Percentiles rank a stretch among this genome's conserved stretches.
These are phyloP conservation scores for Otis tarda DNA, from an alignment of 2,113 vertebrate genomes.

Conservation along the genomic window DNA sequence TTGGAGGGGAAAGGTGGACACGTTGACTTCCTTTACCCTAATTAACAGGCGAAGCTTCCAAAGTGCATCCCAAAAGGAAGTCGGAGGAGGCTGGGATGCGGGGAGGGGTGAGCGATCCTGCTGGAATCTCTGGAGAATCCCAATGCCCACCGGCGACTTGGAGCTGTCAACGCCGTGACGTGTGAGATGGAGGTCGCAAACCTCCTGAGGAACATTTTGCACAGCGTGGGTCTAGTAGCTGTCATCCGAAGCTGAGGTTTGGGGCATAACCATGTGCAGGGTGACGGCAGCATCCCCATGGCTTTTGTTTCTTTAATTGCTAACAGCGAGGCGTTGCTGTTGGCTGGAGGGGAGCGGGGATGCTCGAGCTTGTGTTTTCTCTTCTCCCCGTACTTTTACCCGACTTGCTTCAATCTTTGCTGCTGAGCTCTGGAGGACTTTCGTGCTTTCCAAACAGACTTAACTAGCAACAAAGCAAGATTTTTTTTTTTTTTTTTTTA, in stretches of 20 bases:
- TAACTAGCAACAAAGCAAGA: neutral
- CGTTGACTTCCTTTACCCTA: neutral
- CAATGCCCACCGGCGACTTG: neutral
- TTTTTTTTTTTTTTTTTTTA: too few species aligned
- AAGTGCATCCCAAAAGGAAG: neutral
- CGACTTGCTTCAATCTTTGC: neutral
- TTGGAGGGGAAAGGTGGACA: neutral
- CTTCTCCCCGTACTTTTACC: neutral
- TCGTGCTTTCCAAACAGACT: neutral
- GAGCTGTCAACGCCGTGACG: neutral
- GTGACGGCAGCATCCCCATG: neutral
- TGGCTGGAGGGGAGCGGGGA: neutral
- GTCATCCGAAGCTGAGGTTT: neutral
- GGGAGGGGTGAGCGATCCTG: neutral
- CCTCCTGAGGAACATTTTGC: neutral
- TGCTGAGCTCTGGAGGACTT: neutral
- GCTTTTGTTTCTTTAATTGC: conserved; percentile 43
- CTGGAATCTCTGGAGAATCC: neutral
- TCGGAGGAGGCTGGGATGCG: fast-evolving
- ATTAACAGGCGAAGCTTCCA: neutral
- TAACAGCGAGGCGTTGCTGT: neutral
- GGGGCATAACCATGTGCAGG: conserved; percentile 14
- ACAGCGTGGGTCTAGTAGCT: conserved; percentile 6
- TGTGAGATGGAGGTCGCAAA: neutral
- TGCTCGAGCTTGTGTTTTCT: neutral